phyloP scores from a whole-genome alignment of 2,888 invertebrate genomes.

The Eupithecia insigniata region DNA sequence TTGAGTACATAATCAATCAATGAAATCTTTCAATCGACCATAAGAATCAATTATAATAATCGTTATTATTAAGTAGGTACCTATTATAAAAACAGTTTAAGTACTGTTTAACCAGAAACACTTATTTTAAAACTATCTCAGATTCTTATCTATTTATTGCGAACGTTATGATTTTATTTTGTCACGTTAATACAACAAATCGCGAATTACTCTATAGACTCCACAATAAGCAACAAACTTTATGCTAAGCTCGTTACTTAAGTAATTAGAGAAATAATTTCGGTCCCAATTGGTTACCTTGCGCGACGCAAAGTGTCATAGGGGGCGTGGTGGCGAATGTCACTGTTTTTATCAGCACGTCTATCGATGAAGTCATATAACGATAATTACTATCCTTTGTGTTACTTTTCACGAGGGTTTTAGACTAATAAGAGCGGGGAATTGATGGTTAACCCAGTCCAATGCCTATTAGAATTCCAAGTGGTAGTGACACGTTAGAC shows the following conservation, averaged over 20 bases:
- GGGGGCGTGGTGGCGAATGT: constrained; percentile 51
- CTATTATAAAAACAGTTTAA: neutral
- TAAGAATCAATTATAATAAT: no score
- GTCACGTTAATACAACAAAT: neutral
- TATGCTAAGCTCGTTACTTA: constrained; percentile 31
- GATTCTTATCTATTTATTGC: neutral
- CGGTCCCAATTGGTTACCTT: constrained; percentile 52
- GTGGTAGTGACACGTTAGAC: neutral
- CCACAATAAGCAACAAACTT: constrained; percentile 42
- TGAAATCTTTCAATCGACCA: neutral
- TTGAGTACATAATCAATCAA: neutral
- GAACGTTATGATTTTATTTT: neutral
- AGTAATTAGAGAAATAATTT: constrained; percentile 47
- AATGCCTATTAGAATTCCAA: constrained; percentile 33
- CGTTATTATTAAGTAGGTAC: no score
- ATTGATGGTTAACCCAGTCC: constrained; percentile 41
- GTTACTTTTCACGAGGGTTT: constrained; percentile 52
- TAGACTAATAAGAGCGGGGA: constrained; percentile 54
- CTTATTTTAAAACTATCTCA: neutral
- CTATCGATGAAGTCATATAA: constrained; percentile 56
- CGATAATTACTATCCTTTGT: constrained; percentile 54
- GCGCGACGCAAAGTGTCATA: constrained; percentile 50
- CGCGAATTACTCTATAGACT: neutral
- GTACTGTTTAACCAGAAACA: neutral
- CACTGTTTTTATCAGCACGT: constrained; percentile 50